Base-by-base conservation (phyloP, 2,888 invertebrate species). In the Drosophila trichaetosa region DNA sequence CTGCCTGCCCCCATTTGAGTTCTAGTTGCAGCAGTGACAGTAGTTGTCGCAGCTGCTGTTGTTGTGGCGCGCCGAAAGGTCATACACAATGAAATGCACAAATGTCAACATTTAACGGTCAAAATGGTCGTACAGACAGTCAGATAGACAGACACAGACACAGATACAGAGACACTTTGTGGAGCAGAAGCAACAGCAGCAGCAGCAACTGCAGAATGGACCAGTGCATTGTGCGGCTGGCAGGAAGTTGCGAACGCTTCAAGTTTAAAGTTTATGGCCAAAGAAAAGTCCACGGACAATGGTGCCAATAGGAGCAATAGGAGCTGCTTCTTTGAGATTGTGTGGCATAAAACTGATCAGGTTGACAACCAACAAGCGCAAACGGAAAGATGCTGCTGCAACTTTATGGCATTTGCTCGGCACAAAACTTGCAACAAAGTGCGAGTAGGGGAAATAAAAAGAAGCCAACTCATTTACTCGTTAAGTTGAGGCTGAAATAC, bases 101-200 rank as follows among this genome's bases (percentile, higher is more conserved):
- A 88, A 87, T 88, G 86, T 88, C 89, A 87, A 87, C 87, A 87
- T 88, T 87, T 88, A 87, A 87, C 87, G 86, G 83, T 86, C 89
- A 88, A 80, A 86, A 86, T 82, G 88, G 82, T 85, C 79, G 78
- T 57, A 62, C 61, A 67, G 56, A 56, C 66, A 73, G 40, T 42
- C 62, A 57, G 69, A 62, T 48, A 68, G 61, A 63, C 27, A 61
- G 60, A 69, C 40, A 57, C 8, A 24, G 54, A 62, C 49, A 49
- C 29, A 62, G 52, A 57, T 38, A 68, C 24, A 40, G 57, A 29
- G 51, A 67, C 64, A 70, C 56, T 53, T 33, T 52, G 36, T 57
- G 48, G 31, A 46, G 58, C 51, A 31, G 38, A 16, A 65, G 56
- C 58, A 54, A 6, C 38, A 64, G 38, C 58, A 31, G 49, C 31